phyloP scores from a whole-genome alignment of 2,797 vertebrate genomes.

The Galagoides demidoff region DNA sequence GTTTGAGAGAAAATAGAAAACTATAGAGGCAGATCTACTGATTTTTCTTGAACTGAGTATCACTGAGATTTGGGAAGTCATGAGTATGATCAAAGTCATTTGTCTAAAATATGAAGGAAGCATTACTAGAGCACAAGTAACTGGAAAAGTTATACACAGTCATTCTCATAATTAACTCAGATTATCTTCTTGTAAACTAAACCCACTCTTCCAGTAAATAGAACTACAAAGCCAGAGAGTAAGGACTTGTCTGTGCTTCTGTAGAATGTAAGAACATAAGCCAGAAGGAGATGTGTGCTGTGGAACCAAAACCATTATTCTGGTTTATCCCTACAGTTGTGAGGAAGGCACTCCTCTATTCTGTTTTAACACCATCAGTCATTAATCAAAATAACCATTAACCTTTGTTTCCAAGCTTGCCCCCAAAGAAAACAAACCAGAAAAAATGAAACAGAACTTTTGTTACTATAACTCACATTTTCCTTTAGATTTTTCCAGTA shows the following conservation, averaged over 20 bases:
- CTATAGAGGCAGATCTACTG: not conserved
- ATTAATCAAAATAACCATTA: not conserved
- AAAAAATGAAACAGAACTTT: not conserved
- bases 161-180: not conserved
- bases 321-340: not conserved
- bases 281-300: not conserved
- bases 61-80: not conserved
- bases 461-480: not conserved
- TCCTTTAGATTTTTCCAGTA: not conserved
- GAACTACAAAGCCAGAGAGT: slow-evolving; percentile 1
- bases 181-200: not conserved
- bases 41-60: slow-evolving; percentile 36
- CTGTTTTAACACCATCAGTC: not conserved
- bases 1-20: not conserved
- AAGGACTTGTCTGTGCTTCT: not conserved
- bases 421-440: not conserved
- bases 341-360: not conserved
- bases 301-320: not conserved
- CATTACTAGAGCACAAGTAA: not conserved
- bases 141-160: not conserved
- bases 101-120: not conserved
- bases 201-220: not conserved
- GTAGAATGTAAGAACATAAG: not conserved
- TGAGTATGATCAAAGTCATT: not conserved
- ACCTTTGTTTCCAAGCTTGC: not conserved